Percentiles rank a stretch among this genome's conserved stretches.
These are phyloP conservation scores for Bolinopsis microptera DNA, from an alignment of 37 sponge, comb jelly and placozoan species.

Conservation along the genomic window DNA sequence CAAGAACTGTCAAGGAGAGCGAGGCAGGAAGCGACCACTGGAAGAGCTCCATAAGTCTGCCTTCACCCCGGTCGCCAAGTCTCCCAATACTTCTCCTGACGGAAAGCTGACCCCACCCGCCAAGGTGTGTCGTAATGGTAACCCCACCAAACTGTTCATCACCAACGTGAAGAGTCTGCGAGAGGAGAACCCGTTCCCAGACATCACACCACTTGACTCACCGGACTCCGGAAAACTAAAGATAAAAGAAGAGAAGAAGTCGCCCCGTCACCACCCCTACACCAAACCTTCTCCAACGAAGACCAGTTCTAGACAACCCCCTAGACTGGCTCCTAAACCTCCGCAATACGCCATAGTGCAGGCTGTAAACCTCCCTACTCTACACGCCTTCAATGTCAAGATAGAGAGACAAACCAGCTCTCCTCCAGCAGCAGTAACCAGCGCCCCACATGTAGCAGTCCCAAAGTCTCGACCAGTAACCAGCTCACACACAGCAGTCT, in stretches of 20 bases:
- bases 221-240: background rate
- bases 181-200: conserved; percentile 14
- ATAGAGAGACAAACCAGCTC: background rate
- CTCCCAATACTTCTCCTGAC: conserved; percentile 15
- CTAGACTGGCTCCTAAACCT: conserved; percentile 27
- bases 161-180: conserved; percentile 46
- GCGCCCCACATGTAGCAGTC: too few species aligned
- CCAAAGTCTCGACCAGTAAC: background rate
- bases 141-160: conserved; percentile 11
- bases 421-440: background rate
- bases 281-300: background rate
- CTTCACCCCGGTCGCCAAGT: conserved; percentile 39
- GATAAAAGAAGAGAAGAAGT: conserved; percentile 40
- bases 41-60: conserved; percentile 53
- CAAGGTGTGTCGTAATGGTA: background rate
- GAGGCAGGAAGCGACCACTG: conserved; percentile 21
- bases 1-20: conserved; percentile 1
- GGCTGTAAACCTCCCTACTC: background rate
- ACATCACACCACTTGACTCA: background rate
- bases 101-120: background rate
- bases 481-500: background rate
- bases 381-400: background rate
- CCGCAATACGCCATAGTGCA: conserved; percentile 16
- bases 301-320: background rate
- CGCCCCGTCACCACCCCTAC: conserved; percentile 39